Percentiles rank a stretch among this genome's conserved stretches.
phyloP scores from a whole-genome alignment of 2,797 vertebrate genomes.

The Cheracebus regulus region DNA sequence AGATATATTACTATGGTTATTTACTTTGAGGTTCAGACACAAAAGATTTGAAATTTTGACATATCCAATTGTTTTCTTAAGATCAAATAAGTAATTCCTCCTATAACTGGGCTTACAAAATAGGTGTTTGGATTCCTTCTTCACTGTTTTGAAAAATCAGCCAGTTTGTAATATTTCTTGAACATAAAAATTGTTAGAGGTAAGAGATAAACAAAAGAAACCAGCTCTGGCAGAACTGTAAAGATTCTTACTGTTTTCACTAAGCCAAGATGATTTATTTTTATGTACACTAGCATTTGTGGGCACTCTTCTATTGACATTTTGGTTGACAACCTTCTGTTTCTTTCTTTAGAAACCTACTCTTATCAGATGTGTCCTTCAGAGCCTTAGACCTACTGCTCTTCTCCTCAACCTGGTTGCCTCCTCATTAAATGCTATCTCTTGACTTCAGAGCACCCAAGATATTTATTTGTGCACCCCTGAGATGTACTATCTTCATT shows the following conservation, averaged over 20 bases:
- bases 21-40: not conserved
- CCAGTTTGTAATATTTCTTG: not conserved
- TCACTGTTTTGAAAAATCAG: not conserved
- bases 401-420: not conserved
- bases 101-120: not conserved
- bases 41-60: not conserved
- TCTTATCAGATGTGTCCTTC: accelerated
- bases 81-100: not conserved
- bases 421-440: not conserved
- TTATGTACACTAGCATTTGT: not conserved
- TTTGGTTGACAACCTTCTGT: not conserved
- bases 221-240: not conserved
- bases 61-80: not conserved
- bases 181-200: not conserved
- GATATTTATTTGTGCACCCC: not conserved
- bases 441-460: not conserved
- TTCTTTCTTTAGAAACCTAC: not conserved
- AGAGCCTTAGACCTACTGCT: not conserved
- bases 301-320: not conserved
- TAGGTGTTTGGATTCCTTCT: not conserved
- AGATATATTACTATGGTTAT: not conserved
- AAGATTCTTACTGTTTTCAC: not conserved
- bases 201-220: conserved; percentile 7
- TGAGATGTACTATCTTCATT: not conserved
- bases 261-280: not conserved